Conservation (phyloP, 2,113 vertebrate species). For the Aphyosemion australe region DNA sequence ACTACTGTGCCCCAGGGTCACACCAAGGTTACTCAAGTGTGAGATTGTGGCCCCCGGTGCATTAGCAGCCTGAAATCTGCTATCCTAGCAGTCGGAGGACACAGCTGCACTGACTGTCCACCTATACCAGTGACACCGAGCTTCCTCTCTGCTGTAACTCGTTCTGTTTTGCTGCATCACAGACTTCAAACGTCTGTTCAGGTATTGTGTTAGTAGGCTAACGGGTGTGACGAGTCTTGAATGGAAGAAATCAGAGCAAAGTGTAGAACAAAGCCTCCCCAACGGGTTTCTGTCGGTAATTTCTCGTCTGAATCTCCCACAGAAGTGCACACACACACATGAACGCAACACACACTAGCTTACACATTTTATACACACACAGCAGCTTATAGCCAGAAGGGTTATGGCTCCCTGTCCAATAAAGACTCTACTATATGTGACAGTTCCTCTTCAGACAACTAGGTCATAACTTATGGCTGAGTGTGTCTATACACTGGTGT, state of each 20-base stretch:
- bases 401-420: constrained; percentile 61
- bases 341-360: constrained; percentile 33
- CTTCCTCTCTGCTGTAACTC: constrained; percentile 14
- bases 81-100: constrained; percentile 40
- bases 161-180: constrained; percentile 48
- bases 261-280: constrained; percentile 47
- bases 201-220: constrained; percentile 7
- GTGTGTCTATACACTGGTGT: constrained; percentile 35
- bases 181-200: not conserved
- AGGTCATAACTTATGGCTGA: constrained; percentile 74
- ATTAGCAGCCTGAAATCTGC: constrained; percentile 60
- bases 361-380: constrained; percentile 29
- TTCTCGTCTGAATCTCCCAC: constrained; percentile 4
- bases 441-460: constrained; percentile 73
- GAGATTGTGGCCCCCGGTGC: constrained; percentile 63
- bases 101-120: constrained; percentile 5
- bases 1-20: constrained; percentile 40
- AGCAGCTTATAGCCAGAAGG: constrained; percentile 50
- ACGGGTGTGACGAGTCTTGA: not conserved
- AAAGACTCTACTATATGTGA: constrained; percentile 66
- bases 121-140: constrained; percentile 7
- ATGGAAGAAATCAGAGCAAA: not conserved
- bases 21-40: constrained; percentile 64
- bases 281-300: constrained; percentile 41
- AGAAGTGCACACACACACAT: constrained; percentile 13